These are phyloP conservation scores for Aurelia aurita DNA, from an alignment of 30 jellyfish, hydroid and myxozoan genomes.

Conservation along the genomic window DNA sequence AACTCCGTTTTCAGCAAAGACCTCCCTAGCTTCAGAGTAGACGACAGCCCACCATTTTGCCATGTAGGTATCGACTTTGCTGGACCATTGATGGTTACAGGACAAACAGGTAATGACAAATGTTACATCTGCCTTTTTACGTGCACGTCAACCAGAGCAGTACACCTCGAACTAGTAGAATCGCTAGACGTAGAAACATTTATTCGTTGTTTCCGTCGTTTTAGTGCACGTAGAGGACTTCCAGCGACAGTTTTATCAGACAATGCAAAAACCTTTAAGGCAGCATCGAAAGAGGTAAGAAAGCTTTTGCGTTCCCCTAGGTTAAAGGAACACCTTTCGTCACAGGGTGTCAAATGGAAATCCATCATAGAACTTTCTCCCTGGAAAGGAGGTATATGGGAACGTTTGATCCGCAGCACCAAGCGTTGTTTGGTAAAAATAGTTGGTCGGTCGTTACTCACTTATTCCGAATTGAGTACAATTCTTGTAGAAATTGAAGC, in stretches of 20 bases:
- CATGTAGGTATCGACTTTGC: conserved; percentile 39
- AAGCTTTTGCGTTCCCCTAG: conserved; percentile 47
- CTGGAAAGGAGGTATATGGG: too few relatives aligned
- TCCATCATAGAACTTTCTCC: too few relatives aligned
- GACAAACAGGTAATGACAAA: conserved; percentile 4
- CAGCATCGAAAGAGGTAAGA: conserved; percentile 39
- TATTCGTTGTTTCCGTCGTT: conserved; percentile 25
- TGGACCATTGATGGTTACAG: conserved; percentile 15
- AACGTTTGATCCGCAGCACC: conserved; percentile 19
- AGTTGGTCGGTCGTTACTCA: conserved; percentile 10
- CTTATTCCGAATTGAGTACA: conserved; percentile 35
- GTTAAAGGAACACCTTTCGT: conserved; percentile 1
- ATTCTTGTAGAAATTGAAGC: conserved; percentile 49
- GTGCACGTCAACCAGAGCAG: conserved; percentile 72
- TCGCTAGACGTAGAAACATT: conserved; percentile 14
- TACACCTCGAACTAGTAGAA: conserved; percentile 48
- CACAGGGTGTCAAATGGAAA: conserved; percentile 54
- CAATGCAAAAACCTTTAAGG: conserved; percentile 34
- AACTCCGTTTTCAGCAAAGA: not conserved
- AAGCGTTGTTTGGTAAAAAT: conserved; percentile 27
- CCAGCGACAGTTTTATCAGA: conserved; percentile 10
- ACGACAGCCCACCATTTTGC: conserved; percentile 30
- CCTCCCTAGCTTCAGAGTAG: conserved; percentile 26
- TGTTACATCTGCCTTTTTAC: conserved; percentile 40
- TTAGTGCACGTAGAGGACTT: conserved; percentile 36